Conservation (phyloP, 2,113 vertebrate species). For the Megaceryle maxima region DNA sequence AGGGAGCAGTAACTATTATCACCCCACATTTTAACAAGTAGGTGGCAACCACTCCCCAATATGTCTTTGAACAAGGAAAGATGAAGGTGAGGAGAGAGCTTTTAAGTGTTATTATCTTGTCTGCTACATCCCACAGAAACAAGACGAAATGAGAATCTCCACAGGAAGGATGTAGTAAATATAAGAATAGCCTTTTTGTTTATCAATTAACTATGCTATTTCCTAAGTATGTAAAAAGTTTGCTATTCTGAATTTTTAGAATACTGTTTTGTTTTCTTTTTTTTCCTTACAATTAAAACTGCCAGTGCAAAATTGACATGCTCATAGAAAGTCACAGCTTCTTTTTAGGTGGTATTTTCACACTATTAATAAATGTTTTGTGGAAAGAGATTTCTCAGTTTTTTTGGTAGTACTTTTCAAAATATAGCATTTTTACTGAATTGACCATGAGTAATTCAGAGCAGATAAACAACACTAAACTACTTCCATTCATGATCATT, state of each 20-base stretch:
- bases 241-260: background rate
- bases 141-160: background rate
- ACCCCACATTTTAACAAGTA: background rate
- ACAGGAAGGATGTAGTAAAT: background rate
- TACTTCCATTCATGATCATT: background rate
- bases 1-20: background rate
- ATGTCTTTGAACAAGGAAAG: background rate
- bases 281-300: background rate
- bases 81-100: background rate
- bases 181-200: background rate
- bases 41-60: background rate
- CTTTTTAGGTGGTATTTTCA: background rate
- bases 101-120: background rate
- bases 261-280: background rate
- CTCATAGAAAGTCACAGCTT: background rate
- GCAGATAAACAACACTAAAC: background rate
- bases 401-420: background rate
- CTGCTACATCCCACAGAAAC: background rate
- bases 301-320: background rate
- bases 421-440: background rate
- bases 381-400: background rate
- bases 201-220: background rate
- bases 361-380: background rate
- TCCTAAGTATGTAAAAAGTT: background rate
- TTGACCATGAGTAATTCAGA: background rate